These are phyloP conservation scores for Macropodus opercularis DNA, from an alignment of 2,797 vertebrate species.

Conservation along the genomic window DNA sequence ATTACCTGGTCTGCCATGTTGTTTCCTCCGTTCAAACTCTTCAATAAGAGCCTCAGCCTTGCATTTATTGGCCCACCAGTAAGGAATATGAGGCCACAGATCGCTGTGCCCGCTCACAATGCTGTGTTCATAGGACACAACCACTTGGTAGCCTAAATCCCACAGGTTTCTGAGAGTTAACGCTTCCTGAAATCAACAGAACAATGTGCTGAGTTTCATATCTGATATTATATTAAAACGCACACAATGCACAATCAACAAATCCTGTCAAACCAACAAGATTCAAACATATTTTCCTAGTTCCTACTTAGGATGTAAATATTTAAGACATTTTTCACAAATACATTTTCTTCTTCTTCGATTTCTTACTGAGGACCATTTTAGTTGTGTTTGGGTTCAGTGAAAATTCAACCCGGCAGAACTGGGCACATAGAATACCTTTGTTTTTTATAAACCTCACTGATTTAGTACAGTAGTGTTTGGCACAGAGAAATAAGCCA, in stretches of 20 bases:
- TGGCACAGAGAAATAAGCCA: neutral
- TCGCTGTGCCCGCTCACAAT: conserved; percentile 72
- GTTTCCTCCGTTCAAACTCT: conserved; percentile 87
- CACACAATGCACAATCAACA: neutral
- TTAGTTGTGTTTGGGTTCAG: neutral
- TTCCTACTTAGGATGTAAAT: no score
- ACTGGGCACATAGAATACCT: no score
- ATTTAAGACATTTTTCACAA: no score
- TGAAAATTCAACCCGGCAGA: neutral
- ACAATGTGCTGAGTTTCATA: neutral
- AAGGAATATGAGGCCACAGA: conserved; percentile 90
- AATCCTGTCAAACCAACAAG: neutral
- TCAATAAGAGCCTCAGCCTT: conserved; percentile 82
- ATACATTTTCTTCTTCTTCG: no score
- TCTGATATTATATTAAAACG: neutral
- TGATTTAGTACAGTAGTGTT: neutral
- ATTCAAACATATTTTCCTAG: no score
- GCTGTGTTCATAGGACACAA: conserved; percentile 88
- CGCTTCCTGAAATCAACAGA: conserved; percentile 79
- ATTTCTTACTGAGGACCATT: neutral
- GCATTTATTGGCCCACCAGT: conserved; percentile 94
- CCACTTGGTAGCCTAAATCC: conserved; percentile 83
- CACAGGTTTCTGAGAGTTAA: conserved; percentile 88
- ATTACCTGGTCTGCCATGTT: conserved; percentile 87
- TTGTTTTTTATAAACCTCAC: no score